phyloP scores from a whole-genome alignment of 2,797 vertebrate genomes.

The Moxostoma hubbsi region DNA sequence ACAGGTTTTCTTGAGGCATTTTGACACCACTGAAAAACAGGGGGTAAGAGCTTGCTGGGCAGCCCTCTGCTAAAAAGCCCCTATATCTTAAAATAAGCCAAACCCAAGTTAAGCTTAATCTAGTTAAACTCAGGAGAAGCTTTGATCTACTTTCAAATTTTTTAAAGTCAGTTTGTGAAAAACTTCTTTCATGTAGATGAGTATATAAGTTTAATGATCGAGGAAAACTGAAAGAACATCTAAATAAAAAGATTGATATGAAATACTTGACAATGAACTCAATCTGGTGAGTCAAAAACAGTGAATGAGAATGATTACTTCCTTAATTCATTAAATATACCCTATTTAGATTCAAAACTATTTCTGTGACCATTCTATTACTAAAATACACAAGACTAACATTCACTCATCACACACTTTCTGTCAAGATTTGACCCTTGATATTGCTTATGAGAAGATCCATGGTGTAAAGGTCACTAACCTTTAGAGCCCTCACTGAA shows the following conservation, averaged over 20 bases:
- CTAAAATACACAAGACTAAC: too few species aligned
- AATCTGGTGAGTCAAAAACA: not conserved
- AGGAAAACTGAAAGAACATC: not conserved
- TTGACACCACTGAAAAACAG: slow-evolving; percentile 37
- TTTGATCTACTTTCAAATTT: slow-evolving; percentile 5
- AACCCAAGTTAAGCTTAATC: not conserved
- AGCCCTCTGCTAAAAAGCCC: not conserved
- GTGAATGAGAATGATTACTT: slow-evolving; percentile 2
- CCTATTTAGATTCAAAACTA: not conserved
- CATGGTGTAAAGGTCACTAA: slow-evolving; percentile 48
- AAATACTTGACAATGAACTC: not conserved
- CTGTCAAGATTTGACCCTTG: slow-evolving; percentile 20
- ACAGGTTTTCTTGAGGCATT: slow-evolving; percentile 53
- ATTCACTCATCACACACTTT: slow-evolving; percentile 2
- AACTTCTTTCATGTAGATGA: not conserved
- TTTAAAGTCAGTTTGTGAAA: not conserved
- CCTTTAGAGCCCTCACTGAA: slow-evolving; percentile 49
- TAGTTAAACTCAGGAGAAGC: slow-evolving; percentile 45
- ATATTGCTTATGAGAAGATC: slow-evolving; percentile 9
- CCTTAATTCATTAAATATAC: not conserved
- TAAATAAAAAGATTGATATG: not conserved
- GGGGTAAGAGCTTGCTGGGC: slow-evolving; percentile 32
- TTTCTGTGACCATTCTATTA: too few species aligned
- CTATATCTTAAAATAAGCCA: slow-evolving; percentile 16
- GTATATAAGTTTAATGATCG: not conserved